Evolutionary conservation across 2,888 invertebrate species (phyloP).

Genomic region (Drosophila formosana): DNA sequence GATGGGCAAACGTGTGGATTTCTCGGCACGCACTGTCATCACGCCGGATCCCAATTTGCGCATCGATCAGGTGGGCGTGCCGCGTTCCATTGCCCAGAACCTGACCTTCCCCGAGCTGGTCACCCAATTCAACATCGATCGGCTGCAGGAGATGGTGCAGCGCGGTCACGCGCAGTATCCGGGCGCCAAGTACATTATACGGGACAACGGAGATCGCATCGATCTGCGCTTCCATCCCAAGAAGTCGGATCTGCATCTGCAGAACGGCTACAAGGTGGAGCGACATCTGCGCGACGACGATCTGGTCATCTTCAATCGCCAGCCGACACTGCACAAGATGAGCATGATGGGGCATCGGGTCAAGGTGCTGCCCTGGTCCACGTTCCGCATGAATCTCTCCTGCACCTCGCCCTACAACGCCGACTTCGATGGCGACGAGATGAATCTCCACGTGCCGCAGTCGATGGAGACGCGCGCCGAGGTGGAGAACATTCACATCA

Average conservation of each 20-base stretch:
- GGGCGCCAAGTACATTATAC: constrained; percentile 99
- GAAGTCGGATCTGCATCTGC: constrained; percentile 97
- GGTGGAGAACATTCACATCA: constrained; percentile 98
- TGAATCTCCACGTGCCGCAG: constrained; percentile 99
- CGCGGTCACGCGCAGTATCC: constrained; percentile 99
- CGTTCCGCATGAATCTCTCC: constrained; percentile 99
- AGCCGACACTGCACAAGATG: constrained; percentile 99
- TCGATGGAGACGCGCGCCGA: constrained; percentile 99
- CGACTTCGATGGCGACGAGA: constrained; percentile 99
- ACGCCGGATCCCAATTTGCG: constrained; percentile 98
- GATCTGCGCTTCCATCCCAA: constrained; percentile 99
- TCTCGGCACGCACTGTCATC: constrained; percentile 99
- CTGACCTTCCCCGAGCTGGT: constrained; percentile 99
- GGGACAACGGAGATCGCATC: constrained; percentile 99
- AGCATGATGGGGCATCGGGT: constrained; percentile 99
- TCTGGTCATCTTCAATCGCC: constrained; percentile 99
- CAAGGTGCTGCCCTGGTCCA: constrained; percentile 99
- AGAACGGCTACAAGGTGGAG: constrained; percentile 98
- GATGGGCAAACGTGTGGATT: constrained; percentile 99
- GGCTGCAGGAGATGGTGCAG: constrained; percentile 94
- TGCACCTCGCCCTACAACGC: constrained; percentile 99
- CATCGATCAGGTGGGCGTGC: constrained; percentile 99
- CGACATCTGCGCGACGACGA: constrained; percentile 99
- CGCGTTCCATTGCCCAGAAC: constrained; percentile 99
- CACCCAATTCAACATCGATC: constrained; percentile 99